Evolutionary conservation across 2,113 vertebrate genomes (phyloP), one percentile per base, ranked within the genome.

Genomic region (Struthidea cinerea): DNA sequence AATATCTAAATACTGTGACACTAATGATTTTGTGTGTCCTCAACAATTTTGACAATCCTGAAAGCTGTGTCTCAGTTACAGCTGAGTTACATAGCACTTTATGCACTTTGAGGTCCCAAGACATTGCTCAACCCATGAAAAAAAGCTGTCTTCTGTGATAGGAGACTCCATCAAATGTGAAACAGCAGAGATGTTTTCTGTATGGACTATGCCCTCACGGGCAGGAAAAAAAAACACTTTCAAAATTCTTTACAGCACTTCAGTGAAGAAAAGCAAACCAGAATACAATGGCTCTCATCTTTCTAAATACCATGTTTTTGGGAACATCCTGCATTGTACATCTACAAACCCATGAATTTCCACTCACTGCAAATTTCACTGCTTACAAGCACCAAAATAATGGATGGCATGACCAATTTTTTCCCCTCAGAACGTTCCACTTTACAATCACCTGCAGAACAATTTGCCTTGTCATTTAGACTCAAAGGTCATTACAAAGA

Each of bases 281-380:
- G 16, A 69, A 49, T 53, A 55, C 16, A 64, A 30, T 13, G 46
- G 12, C 7, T 59, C 3, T 56, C 41, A 49, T 32, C 11, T 87
- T 68, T 67, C 10, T 47, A 75, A 87, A 70, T 42, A 4, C 2
- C 4, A 13, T 50, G 27, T 4, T 33, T 53, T 49, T 39, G 11
- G 6, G n/a, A 75, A 9, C 5, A 55, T n/a, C 6, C 13, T 78
- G 5, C 11, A 28, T 23, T n/a, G n/a, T 1, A 3, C 12, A 26
- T 7, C 15, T 47, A 11, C 30, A 87, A 84, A 79, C 37, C 5
- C 32, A 7, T 9, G 0, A 8, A 53, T 68, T 80, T 39, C 49
- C 44, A 22, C 9, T 63, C 49, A 49, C 16, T 49, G 17, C 16
- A 71, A 52, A 57, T 53, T 80, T 87, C 11, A 53, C 7, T 26